Percentiles rank a stretch among this genome's conserved stretches.
Conservation (phyloP, 2,888 invertebrate genomes). For the Altica lythri region DNA sequence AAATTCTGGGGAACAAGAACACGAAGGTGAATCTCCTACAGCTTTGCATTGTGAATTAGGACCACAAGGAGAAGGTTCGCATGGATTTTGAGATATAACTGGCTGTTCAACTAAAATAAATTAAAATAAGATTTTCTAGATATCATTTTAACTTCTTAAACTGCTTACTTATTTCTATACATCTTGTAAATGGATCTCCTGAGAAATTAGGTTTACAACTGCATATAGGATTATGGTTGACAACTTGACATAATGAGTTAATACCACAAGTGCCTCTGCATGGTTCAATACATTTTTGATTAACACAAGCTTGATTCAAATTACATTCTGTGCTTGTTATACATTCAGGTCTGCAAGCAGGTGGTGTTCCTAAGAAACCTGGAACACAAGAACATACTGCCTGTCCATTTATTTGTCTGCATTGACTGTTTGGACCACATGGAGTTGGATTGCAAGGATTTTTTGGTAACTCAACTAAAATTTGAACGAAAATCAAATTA, state of each 20-base stretch:
- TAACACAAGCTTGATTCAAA: slow-evolving; percentile 74
- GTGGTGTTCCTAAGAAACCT: slow-evolving; percentile 76
- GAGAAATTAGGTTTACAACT: slow-evolving; percentile 69
- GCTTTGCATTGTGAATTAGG: slow-evolving; percentile 75
- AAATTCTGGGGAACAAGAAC: slow-evolving; percentile 72
- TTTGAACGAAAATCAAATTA: too few relatives aligned
- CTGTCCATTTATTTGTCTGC: slow-evolving; percentile 73
- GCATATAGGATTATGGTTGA: slow-evolving; percentile 82
- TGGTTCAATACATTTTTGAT: slow-evolving; percentile 81
- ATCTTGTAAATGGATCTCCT: slow-evolving; percentile 79
- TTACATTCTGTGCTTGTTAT: slow-evolving; percentile 75
- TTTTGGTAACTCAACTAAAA: slow-evolving; percentile 57
- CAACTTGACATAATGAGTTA: slow-evolving; percentile 73
- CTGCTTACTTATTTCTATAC: slow-evolving; percentile 56
- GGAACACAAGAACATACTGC: slow-evolving; percentile 73
- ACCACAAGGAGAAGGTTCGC: slow-evolving; percentile 81
- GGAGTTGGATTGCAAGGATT: slow-evolving; percentile 73
- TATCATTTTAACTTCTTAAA: too few relatives aligned
- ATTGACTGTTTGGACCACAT: slow-evolving; percentile 81
- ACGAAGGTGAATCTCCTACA: slow-evolving; percentile 70
- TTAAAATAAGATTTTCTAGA: too few relatives aligned
- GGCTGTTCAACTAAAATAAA: slow-evolving; percentile 44
- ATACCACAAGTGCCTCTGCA: slow-evolving; percentile 83
- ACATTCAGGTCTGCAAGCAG: slow-evolving; percentile 79
- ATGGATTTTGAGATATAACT: slow-evolving; percentile 65